These are phyloP conservation scores for Hypena proboscidalis DNA, from an alignment of 2,888 invertebrate genomes.

Conservation along the genomic window DNA sequence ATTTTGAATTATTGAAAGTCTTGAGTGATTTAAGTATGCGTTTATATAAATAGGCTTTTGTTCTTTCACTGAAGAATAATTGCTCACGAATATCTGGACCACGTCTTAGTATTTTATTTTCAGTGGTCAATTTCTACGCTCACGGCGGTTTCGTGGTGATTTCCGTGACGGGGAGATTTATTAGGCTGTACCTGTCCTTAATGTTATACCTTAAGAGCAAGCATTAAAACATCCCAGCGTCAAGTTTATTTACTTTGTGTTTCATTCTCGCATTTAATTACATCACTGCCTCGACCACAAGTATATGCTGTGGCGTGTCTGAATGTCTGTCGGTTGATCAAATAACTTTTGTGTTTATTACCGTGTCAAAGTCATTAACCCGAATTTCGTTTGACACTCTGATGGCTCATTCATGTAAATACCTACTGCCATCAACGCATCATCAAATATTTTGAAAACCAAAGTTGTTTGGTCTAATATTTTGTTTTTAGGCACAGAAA, in stretches of 20 bases:
- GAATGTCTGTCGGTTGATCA: constrained; percentile 1
- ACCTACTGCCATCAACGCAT: no score
- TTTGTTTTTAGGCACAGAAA: no score
- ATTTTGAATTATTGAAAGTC: constrained; percentile 67
- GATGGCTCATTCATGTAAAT: not conserved
- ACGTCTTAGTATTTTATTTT: constrained; percentile 63
- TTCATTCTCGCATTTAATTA: constrained; percentile 27
- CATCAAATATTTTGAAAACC: no score
- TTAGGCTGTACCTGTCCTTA: constrained; percentile 41
- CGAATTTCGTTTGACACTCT: not conserved
- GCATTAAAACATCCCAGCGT: constrained; percentile 31
- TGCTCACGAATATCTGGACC: constrained; percentile 57
- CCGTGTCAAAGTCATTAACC: not conserved
- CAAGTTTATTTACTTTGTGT: constrained; percentile 32
- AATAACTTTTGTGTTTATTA: not conserved
- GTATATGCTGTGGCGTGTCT: constrained; percentile 7
- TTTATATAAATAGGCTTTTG: constrained; percentile 68
- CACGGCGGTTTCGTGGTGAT: constrained; percentile 51
- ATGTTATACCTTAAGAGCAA: constrained; percentile 31
- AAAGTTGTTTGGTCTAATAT: no score
- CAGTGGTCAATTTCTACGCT: constrained; percentile 63
- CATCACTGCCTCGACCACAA: no score
- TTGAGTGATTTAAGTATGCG: constrained; percentile 67
- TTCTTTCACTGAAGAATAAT: constrained; percentile 67
- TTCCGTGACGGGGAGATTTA: constrained; percentile 57